Evolutionary conservation across 2,888 invertebrate genomes (phyloP).

Genomic region (Opisthograptis luteolata): DNA sequence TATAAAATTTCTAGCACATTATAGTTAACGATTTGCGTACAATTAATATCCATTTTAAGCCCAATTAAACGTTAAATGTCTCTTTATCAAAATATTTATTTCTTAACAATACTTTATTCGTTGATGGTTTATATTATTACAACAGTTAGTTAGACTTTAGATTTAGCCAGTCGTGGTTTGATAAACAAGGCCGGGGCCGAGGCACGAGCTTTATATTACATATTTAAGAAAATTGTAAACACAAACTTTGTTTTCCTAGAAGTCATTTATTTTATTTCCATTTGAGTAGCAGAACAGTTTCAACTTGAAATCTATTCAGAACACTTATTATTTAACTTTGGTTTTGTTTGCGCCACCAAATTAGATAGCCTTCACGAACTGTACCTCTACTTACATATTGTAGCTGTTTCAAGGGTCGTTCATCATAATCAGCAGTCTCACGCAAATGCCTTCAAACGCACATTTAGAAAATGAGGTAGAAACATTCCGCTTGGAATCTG

Average conservation of each 20-base stretch:
- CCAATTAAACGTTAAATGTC: constrained; percentile 63
- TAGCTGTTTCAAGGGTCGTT: constrained; percentile 1
- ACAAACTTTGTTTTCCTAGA: neutral
- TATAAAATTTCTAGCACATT: constrained; percentile 43
- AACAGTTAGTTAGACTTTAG: constrained; percentile 28
- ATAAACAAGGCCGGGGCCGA: too few relatives aligned
- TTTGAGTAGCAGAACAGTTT: neutral
- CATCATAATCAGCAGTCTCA: constrained; percentile 19
- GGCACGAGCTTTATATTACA: neutral
- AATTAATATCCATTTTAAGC: constrained; percentile 63
- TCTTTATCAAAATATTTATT: constrained; percentile 63
- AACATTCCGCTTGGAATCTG: constrained; percentile 35
- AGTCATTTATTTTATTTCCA: neutral
- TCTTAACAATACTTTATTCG: constrained; percentile 52
- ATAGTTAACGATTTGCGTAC: constrained; percentile 55
- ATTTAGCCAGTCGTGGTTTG: constrained; percentile 26
- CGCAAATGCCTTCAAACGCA: constrained; percentile 28
- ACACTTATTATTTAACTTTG: constrained; percentile 9
- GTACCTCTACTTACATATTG: constrained; percentile 13
- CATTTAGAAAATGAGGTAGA: constrained; percentile 40
- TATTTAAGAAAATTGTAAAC: constrained; percentile 1
- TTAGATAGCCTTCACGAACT: constrained; percentile 13
- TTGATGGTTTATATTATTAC: constrained; percentile 44
- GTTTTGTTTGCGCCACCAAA: constrained; percentile 5
- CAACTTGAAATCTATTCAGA: constrained; percentile 2